A percentile compares a stretch with the other conserved stretches of the same genome.
Conservation (phyloP, 2,113 vertebrate genomes). For the Glaucidium brasilianum region DNA sequence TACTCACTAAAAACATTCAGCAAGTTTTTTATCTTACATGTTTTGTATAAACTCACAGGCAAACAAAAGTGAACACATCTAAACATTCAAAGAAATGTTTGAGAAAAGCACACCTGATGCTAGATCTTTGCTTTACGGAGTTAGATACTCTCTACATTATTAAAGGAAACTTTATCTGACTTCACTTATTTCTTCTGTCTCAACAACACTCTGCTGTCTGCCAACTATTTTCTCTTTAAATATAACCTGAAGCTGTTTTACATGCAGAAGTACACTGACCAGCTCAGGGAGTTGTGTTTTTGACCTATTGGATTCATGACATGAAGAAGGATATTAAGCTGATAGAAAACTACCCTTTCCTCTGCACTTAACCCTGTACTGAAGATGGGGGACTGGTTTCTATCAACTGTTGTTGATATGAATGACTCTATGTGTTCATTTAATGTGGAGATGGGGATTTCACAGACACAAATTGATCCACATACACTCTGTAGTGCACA, state of each 20-base stretch:
- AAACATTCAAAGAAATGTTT: neutral
- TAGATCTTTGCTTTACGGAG: neutral
- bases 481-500: neutral
- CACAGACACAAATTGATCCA: neutral
- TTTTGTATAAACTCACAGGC: neutral
- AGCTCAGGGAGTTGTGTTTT: neutral
- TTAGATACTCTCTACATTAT: neutral
- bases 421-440: neutral
- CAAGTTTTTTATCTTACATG: neutral
- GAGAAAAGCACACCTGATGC: neutral
- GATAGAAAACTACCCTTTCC: neutral
- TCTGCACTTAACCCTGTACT: neutral
- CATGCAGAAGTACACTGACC: neutral
- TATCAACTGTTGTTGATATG: neutral
- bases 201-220: neutral
- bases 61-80: neutral
- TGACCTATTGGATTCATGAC: neutral
- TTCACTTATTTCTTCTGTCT: neutral
- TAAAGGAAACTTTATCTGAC: neutral
- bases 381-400: neutral
- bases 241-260: neutral
- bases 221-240: neutral
- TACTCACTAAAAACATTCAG: neutral
- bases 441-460: neutral
- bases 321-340: neutral